Base-by-base conservation (phyloP, 2,113 vertebrate genomes). In the Cyphomyrus plagiostoma region DNA sequence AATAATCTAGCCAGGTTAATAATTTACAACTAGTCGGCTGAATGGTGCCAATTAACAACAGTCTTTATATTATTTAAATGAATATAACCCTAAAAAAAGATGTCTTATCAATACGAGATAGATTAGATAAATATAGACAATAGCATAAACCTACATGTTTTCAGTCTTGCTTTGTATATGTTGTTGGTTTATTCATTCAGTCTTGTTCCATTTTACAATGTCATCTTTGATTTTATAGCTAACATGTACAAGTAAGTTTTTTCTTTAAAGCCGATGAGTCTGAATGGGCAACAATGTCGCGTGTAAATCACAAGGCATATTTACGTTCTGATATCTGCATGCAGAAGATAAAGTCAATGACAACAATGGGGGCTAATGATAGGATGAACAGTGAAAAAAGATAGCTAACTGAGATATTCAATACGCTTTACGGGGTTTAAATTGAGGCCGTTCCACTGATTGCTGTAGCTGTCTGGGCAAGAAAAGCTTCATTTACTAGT, bases 101-200 rank as follows among this genome's bases (percentile, higher is more conserved):
- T 4, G 7, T 86, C n/a, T 13, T 4, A 42, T 39, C 26, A 39
- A 42, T 80, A 42, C 35, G 2, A 80, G 74, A 42, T 42, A 80
- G 74, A 80, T 80, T 80, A 70, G 62, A 70, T 70, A 45, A 84
- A 45, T 48, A 86, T 48, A 30, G 83, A 86, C 83, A 49, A 48
- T n/a, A 50, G 11, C 23, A 50, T 86, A 49, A 26, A 86, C n/a
- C 48, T 50, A 86, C 83, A 50, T 15, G 19, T 23, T 84, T 45
- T 84, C 39, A 6, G 8, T 23, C 45, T 48, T 30, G 48, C 23
- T 50, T 86, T 49, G 48, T n/a, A 56, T 52, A 30, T 53, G 85
- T 17, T 87, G 49, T 48, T 87, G 0, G 13, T 87, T 56, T 52
- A 87, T 15, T 56, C 26, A 35, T 35, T 87, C 48, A 19, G 26